Evolutionary conservation across 2,113 vertebrate genomes (phyloP).

Genomic region (Pangasianodon gigas): DNA sequence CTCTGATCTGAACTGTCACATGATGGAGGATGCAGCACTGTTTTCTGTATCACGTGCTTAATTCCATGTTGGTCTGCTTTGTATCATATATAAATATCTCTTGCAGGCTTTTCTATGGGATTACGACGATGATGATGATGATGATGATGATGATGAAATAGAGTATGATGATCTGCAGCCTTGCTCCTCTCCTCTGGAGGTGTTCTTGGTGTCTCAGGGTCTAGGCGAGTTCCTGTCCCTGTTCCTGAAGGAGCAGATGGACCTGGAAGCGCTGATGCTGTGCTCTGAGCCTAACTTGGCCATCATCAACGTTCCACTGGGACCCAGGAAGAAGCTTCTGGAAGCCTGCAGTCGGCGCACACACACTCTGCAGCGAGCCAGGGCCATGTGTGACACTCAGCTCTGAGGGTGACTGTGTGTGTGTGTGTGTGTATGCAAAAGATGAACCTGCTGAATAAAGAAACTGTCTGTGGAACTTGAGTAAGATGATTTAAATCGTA

Average conservation of each 20-base stretch:
- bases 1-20: background rate
- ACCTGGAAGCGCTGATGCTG: constrained; percentile 87
- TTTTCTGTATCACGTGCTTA: background rate
- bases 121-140: constrained; percentile 78
- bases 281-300: constrained; percentile 93
- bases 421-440: background rate
- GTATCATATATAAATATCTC: background rate
- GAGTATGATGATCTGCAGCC: constrained; percentile 54
- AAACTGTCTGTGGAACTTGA: no score
- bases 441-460: no score
- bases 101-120: constrained; percentile 84
- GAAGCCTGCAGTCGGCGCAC: constrained; percentile 83
- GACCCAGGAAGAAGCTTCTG: constrained; percentile 92
- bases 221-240: constrained; percentile 86
- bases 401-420: constrained; percentile 74
- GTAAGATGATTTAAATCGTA: no score
- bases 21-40: background rate
- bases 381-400: constrained; percentile 85
- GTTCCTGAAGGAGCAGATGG: constrained; percentile 90
- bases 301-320: constrained; percentile 89
- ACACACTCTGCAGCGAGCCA: constrained; percentile 83
- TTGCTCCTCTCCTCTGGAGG: constrained; percentile 86
- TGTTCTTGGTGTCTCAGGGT: constrained; percentile 88
- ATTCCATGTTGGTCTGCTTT: background rate
- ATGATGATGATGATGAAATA: background rate